Conservation (phyloP, 2,888 invertebrate genomes). For the Ecliptopera silaceata region DNA sequence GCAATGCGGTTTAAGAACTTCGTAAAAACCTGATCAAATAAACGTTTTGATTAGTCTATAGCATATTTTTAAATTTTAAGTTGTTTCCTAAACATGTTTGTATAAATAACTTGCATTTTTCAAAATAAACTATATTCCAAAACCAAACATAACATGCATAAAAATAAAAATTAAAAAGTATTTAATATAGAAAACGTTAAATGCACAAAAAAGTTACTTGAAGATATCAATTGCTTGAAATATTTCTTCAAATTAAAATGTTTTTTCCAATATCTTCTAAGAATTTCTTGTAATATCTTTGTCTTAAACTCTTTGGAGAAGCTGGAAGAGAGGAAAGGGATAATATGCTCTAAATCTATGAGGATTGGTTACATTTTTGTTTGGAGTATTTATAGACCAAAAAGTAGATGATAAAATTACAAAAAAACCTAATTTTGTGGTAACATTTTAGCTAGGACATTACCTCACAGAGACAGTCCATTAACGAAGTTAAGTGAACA, state of each 20-base stretch:
- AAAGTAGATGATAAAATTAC: too few relatives aligned
- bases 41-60: too few relatives aligned
- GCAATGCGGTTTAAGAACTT: too few relatives aligned
- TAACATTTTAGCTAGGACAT: not conserved
- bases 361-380: not conserved
- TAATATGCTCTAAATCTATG: slow-evolving; percentile 32
- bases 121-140: slow-evolving; percentile 1
- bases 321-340: slow-evolving; percentile 48
- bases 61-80: too few relatives aligned
- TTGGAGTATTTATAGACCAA: too few relatives aligned
- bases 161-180: slow-evolving; percentile 15
- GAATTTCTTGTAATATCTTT: slow-evolving; percentile 32
- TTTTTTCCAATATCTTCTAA: slow-evolving; percentile 47
- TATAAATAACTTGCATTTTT: slow-evolving; percentile 2
- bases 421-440: too few relatives aligned
- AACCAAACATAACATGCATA: not conserved
- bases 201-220: slow-evolving; percentile 47
- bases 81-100: not conserved
- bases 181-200: slow-evolving; percentile 50
- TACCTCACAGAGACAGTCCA: too few relatives aligned
- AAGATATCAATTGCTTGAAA: slow-evolving; percentile 43
- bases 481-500: too few relatives aligned
- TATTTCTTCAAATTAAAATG: slow-evolving; percentile 34
- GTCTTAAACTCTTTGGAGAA: slow-evolving; percentile 36
- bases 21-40: too few relatives aligned